Conservation (phyloP, 2,797 vertebrate species). For the Trichosurus vulpecula region DNA sequence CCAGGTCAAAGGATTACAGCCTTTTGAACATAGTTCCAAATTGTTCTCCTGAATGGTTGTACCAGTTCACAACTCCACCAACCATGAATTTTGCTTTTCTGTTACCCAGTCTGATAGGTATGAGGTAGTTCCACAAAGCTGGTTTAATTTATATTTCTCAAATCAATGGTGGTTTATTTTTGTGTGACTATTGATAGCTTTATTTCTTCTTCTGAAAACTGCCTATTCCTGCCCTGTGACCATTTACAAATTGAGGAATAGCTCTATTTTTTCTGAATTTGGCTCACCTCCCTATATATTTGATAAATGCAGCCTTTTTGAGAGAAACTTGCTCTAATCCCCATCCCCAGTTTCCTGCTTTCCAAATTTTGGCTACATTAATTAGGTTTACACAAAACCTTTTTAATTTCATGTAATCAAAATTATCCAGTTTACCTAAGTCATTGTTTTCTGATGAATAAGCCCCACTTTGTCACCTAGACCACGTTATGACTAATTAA, state of each 20-base stretch:
- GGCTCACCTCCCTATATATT: background rate
- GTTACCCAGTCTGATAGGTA: background rate
- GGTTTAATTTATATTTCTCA: background rate
- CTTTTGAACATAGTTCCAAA: too few relatives aligned
- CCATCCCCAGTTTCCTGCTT: background rate
- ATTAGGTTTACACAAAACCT: background rate
- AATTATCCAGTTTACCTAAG: background rate
- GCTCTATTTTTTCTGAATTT: background rate
- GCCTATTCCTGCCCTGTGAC: background rate
- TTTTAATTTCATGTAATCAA: background rate
- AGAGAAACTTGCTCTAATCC: background rate
- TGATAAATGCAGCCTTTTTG: background rate
- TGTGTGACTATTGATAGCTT: background rate
- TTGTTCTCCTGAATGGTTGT: too few relatives aligned
- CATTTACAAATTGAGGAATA: background rate
- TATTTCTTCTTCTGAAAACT: background rate
- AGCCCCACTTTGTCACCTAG: background rate
- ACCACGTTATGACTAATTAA: background rate
- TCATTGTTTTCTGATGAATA: background rate
- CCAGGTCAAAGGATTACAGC: background rate
- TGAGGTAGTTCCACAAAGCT: background rate
- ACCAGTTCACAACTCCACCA: background rate
- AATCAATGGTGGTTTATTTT: background rate
- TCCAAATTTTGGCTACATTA: background rate
- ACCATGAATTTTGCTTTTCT: background rate